Evolutionary conservation across 2,113 vertebrate species (phyloP).

Genomic region (Ageneiosus marmoratus): DNA sequence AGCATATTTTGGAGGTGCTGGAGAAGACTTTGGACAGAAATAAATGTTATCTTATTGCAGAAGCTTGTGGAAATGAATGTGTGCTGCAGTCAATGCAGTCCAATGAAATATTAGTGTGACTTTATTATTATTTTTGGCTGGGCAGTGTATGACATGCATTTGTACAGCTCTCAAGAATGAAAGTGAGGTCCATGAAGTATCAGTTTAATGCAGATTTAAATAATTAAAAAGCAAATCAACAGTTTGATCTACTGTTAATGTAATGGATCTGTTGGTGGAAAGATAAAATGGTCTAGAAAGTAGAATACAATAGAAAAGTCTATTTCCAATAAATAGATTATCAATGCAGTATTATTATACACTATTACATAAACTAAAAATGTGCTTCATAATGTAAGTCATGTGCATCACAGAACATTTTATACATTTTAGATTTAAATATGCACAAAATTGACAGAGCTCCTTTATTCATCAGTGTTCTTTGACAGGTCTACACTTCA

Average conservation of each 20-base stretch:
- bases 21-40: no score
- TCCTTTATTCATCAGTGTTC: background rate
- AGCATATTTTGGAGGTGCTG: no score
- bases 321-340: background rate
- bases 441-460: background rate
- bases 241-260: no score
- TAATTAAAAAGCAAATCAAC: no score
- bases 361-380: no score
- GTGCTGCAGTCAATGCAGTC: no score
- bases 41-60: no score
- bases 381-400: background rate
- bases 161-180: background rate
- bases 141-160: background rate
- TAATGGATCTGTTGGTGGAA: background rate
- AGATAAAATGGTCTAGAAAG: background rate
- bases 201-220: background rate
- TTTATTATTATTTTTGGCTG: no score
- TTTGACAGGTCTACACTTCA: background rate
- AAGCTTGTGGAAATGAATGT: no score
- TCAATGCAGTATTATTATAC: background rate
- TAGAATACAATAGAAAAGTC: background rate
- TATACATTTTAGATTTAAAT: background rate
- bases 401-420: background rate
- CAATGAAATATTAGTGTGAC: no score
- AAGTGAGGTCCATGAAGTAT: background rate